These are phyloP conservation scores for Sterrhoptilus dennistouni DNA, from an alignment of 2,113 vertebrate species.

Conservation along the genomic window DNA sequence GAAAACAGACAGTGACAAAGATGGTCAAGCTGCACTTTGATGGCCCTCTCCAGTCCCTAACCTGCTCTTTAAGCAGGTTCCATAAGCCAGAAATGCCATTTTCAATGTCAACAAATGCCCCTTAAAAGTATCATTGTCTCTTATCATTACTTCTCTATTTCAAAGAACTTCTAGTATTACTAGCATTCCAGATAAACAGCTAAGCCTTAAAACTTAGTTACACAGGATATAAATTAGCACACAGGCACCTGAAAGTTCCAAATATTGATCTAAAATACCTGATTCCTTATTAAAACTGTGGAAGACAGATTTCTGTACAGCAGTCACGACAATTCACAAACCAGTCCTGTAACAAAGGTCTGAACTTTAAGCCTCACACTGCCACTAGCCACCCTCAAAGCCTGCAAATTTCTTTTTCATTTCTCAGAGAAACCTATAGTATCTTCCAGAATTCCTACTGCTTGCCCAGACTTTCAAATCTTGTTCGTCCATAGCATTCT, in stretches of 20 bases:
- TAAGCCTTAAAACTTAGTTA: background rate
- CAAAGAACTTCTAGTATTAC: background rate
- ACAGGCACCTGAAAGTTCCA: background rate
- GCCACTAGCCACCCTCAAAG: background rate
- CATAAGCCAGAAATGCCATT: background rate
- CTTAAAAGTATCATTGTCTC: background rate
- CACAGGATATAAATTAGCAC: background rate
- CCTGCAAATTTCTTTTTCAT: too few species aligned
- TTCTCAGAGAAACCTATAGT: background rate
- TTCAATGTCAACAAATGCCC: background rate
- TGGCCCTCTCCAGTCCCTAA: background rate
- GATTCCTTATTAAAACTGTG: background rate
- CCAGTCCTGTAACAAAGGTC: background rate
- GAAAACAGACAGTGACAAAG: background rate
- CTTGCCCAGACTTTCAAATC: background rate
- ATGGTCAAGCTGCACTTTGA: fast-evolving
- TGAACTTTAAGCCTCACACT: background rate
- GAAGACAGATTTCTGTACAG: background rate
- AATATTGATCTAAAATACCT: background rate
- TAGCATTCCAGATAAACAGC: background rate
- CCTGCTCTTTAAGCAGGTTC: background rate
- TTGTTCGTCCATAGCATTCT: background rate
- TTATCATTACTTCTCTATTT: background rate
- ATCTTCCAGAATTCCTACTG: background rate
- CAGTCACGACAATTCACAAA: background rate